Conservation (phyloP, 2,113 vertebrate species). For the Sterrhoptilus dennistouni region DNA sequence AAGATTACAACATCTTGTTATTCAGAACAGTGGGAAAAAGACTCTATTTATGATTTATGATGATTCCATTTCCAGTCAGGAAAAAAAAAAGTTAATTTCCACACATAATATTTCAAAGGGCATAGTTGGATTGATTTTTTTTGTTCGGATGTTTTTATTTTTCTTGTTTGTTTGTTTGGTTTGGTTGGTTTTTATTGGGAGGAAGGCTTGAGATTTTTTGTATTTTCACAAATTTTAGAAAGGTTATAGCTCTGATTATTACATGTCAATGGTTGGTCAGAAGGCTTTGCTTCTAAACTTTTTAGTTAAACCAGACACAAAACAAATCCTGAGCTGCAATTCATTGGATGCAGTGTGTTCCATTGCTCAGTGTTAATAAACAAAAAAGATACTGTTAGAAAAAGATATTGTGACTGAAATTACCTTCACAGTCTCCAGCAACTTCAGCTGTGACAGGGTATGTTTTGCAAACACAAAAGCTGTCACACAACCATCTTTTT, state of each 20-base stretch:
- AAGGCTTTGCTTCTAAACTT: background rate
- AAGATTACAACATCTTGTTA: background rate
- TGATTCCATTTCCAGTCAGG: background rate
- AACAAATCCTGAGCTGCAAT: background rate
- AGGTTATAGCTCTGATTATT: background rate
- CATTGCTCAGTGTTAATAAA: background rate
- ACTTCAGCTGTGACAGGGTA: background rate
- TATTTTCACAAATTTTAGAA: background rate
- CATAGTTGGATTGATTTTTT: background rate
- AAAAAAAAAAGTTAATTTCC: background rate
- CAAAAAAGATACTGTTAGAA: background rate
- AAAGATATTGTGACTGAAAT: background rate
- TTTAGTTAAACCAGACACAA: background rate
- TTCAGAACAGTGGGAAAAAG: background rate
- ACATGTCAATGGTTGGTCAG: background rate
- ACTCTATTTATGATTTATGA: background rate
- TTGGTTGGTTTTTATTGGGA: background rate
- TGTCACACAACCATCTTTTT: background rate
- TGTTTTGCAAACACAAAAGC: background rate
- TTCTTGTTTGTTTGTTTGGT: no score
- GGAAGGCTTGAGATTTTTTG: accelerated
- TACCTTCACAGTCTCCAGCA: background rate
- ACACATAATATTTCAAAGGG: background rate
- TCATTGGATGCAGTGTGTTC: background rate
- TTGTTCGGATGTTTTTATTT: accelerated